Conservation (phyloP, 1,140 invertebrate species). For the Drosophila prosaltans region DNA sequence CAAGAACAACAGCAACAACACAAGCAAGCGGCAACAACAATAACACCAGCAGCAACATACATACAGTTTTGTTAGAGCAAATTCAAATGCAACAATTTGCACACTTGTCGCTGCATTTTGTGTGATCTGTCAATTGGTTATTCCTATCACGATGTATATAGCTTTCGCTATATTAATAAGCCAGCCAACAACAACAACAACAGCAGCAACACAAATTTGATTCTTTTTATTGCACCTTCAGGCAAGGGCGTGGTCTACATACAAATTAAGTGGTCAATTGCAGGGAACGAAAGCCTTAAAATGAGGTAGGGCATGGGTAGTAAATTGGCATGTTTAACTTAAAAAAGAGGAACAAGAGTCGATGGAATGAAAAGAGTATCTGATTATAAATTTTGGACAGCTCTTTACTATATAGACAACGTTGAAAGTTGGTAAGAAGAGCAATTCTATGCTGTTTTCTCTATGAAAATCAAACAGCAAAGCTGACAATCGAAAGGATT, state of each 20-base stretch:
- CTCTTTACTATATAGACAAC: no score
- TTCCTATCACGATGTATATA: constrained; percentile 66
- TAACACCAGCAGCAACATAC: background rate
- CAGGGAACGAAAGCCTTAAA: background rate
- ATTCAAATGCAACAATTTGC: constrained; percentile 63
- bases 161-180: constrained; percentile 65
- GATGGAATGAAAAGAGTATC: no score
- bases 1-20: constrained; percentile 60
- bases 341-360: no score
- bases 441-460: no score
- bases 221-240: constrained; percentile 66
- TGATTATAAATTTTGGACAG: no score
- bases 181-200: constrained; percentile 25
- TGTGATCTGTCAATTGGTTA: constrained; percentile 38
- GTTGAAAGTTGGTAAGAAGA: no score
- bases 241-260: constrained; percentile 38
- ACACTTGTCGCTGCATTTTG: constrained; percentile 39
- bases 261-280: constrained; percentile 36
- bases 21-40: constrained; percentile 11
- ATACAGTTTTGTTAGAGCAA: constrained; percentile 37
- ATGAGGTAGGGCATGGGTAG: constrained; percentile 4
- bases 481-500: no score
- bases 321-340: background rate
- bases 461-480: no score
- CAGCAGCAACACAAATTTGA: constrained; percentile 42